phyloP scores from a whole-genome alignment of 2,113 vertebrate genomes.

The Oplegnathus fasciatus region DNA sequence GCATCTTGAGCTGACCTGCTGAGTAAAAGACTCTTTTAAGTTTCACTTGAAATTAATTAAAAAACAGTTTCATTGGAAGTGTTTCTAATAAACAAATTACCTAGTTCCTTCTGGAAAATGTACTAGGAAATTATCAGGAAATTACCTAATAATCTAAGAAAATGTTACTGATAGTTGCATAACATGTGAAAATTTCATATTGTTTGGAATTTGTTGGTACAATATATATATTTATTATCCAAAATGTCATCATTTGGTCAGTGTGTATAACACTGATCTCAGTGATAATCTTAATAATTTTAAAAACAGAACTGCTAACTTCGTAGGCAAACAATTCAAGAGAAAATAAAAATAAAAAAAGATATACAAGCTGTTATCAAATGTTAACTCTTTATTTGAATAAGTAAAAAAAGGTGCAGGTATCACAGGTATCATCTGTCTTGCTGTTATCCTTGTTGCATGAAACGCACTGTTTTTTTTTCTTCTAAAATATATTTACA shows the following conservation, averaged over 20 bases:
- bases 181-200: too few species aligned
- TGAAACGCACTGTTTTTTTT: slow-evolving; percentile 76
- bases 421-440: slow-evolving; percentile 83
- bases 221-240: not conserved
- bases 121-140: not conserved
- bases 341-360: slow-evolving; percentile 35
- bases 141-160: not conserved
- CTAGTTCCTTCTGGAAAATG: not conserved
- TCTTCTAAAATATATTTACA: slow-evolving; percentile 85
- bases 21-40: not conserved
- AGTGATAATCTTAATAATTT: not conserved
- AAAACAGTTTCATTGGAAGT: not conserved
- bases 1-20: not conserved
- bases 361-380: slow-evolving; percentile 80
- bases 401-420: slow-evolving; percentile 89
- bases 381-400: slow-evolving; percentile 90
- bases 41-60: not conserved
- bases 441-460: slow-evolving; percentile 77
- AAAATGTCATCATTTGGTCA: not conserved
- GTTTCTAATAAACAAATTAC: not conserved
- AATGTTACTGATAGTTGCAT: not conserved
- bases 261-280: not conserved
- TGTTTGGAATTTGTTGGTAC: not conserved
- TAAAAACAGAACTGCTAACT: not conserved
- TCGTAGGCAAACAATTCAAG: not conserved